Evolutionary conservation across 2,797 vertebrate species (phyloP).

Genomic region (Coracias cyanogaster): DNA sequence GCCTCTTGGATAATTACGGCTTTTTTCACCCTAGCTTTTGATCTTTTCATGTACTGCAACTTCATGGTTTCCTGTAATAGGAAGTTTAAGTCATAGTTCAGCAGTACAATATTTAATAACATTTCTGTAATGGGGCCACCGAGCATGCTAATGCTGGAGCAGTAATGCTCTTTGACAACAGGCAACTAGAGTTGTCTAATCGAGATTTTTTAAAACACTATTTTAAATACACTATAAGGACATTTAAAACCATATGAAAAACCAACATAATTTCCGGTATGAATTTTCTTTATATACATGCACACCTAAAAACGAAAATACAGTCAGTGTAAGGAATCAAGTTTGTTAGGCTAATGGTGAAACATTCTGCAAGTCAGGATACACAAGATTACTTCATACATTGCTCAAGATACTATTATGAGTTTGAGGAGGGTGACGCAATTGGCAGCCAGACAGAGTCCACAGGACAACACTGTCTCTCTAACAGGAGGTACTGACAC

Average conservation of each 20-base stretch:
- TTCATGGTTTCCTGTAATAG: constrained; percentile 62
- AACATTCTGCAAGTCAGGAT: not conserved
- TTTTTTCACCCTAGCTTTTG: constrained; percentile 33
- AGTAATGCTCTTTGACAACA: not conserved
- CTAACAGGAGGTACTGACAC: not conserved
- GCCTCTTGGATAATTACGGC: not conserved
- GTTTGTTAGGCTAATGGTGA: not conserved
- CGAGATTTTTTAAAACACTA: not conserved
- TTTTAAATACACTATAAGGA: not conserved
- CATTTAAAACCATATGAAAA: not conserved
- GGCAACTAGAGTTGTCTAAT: not conserved
- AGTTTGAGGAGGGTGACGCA: not conserved
- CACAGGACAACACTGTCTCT: not conserved
- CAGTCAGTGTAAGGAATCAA: not conserved
- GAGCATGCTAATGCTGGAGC: not conserved
- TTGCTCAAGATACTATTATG: constrained; percentile 28
- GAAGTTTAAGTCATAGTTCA: constrained; percentile 68
- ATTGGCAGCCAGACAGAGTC: not conserved
- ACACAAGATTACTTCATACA: not conserved
- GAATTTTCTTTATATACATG: not conserved
- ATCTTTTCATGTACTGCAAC: constrained; percentile 34
- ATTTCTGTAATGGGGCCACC: not conserved
- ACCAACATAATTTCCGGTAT: not conserved
- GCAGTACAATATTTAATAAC: constrained; percentile 31
- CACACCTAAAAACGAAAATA: not conserved